A percentile compares a stretch with the other conserved stretches of the same genome.
Conservation (phyloP, 92 coral and sea anemone genomes). For the Porites divaricata region DNA sequence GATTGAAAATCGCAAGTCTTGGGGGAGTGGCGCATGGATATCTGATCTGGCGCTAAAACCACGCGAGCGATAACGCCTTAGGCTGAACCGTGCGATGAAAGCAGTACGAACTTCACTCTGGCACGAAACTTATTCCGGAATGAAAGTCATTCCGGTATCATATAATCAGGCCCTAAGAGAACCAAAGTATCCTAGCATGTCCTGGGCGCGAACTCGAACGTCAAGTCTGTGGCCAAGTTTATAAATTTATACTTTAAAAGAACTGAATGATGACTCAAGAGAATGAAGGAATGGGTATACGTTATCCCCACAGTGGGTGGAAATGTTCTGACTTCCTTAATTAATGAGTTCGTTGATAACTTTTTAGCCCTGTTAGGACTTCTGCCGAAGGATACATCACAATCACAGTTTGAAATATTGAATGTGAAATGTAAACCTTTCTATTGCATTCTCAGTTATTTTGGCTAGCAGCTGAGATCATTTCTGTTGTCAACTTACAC, state of each 20-base stretch:
- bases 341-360: not conserved
- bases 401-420: slow-evolving; percentile 2
- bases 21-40: too few species aligned
- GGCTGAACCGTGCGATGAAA: too few species aligned
- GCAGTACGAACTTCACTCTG: too few species aligned
- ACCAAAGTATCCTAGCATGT: too few species aligned
- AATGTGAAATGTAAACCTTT: not conserved
- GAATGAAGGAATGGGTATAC: not conserved
- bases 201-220: not conserved
- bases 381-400: not conserved
- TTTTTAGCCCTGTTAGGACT: not conserved
- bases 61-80: too few species aligned
- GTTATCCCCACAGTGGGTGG: not conserved
- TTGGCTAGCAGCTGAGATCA: too few species aligned
- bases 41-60: too few species aligned
- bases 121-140: too few species aligned
- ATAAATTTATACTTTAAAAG: not conserved
- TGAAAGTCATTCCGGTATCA: too few species aligned
- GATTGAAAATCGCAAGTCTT: too few species aligned
- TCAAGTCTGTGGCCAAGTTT: not conserved
- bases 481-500: too few species aligned
- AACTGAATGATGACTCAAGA: not conserved
- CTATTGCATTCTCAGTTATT: not conserved
- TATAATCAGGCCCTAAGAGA: too few species aligned
- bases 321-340: not conserved